Conservation (phyloP, 2,113 vertebrate genomes). For the Labeo catla region DNA sequence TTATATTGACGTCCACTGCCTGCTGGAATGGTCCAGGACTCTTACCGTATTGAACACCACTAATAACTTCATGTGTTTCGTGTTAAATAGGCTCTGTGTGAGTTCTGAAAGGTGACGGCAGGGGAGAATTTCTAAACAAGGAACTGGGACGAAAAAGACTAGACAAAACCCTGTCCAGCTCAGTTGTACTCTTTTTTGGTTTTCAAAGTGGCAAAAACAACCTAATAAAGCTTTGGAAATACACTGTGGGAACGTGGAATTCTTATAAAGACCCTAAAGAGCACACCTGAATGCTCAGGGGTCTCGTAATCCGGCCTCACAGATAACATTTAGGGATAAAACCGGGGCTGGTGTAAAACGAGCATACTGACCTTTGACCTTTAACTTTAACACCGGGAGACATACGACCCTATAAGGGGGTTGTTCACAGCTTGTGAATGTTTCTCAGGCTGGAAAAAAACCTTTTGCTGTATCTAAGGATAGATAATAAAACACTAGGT, state of each 20-base stretch:
- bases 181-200: background rate
- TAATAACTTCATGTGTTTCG: background rate
- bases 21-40: no score
- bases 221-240: conserved; percentile 48
- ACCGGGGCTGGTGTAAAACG: conserved; percentile 53
- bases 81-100: background rate
- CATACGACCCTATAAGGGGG: background rate
- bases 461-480: background rate
- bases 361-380: conserved; percentile 62
- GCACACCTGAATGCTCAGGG: conserved; percentile 63
- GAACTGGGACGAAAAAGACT: background rate
- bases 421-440: background rate
- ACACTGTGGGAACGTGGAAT: conserved; percentile 47
- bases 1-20: no score
- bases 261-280: conserved; percentile 54
- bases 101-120: background rate
- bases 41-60: background rate
- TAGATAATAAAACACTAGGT: background rate
- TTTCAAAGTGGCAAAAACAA: conserved; percentile 9
- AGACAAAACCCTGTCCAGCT: background rate
- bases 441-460: background rate
- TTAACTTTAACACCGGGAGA: conserved; percentile 27
- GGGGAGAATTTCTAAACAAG: background rate
- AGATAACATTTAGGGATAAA: conserved; percentile 43
- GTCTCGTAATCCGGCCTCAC: conserved; percentile 8